Conservation (phyloP, 2,113 vertebrate genomes). For the Mustela lutreola region DNA sequence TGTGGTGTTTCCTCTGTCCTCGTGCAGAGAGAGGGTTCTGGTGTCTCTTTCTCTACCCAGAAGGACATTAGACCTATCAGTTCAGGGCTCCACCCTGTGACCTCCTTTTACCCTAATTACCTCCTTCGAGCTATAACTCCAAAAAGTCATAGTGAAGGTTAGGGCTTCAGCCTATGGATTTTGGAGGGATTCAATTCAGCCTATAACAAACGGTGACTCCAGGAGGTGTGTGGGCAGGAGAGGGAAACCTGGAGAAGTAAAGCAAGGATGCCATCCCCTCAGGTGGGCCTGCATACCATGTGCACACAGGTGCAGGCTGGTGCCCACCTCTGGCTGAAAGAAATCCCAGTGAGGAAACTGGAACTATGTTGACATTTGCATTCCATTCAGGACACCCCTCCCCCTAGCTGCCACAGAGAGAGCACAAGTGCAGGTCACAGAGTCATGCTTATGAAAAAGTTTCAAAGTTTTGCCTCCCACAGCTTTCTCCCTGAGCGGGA, state of each 20-base stretch:
- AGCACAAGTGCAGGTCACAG: background rate
- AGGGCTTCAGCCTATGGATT: background rate
- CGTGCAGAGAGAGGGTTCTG: rapidly evolving
- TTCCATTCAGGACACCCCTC: background rate
- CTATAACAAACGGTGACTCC: rapidly evolving
- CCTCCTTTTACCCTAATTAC: background rate
- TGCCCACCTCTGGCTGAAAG: background rate
- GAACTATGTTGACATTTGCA: rapidly evolving
- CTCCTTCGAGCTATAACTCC: background rate
- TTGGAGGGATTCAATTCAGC: too few species aligned
- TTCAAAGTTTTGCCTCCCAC: background rate
- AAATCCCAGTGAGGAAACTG: background rate
- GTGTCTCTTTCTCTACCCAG: background rate
- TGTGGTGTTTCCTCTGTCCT: rapidly evolving
- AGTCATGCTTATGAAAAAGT: background rate
- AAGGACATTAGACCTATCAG: background rate
- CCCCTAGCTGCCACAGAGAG: rapidly evolving
- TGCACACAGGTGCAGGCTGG: background rate
- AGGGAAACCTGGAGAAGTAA: background rate
- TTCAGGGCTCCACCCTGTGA: background rate
- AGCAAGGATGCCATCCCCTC: rapidly evolving
- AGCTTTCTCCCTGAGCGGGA: background rate
- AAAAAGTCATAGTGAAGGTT: background rate
- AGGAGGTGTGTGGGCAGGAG: rapidly evolving
- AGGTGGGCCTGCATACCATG: rapidly evolving